Evolutionary conservation across 2,113 vertebrate genomes (phyloP).

Genomic region (Syngnathus floridae): DNA sequence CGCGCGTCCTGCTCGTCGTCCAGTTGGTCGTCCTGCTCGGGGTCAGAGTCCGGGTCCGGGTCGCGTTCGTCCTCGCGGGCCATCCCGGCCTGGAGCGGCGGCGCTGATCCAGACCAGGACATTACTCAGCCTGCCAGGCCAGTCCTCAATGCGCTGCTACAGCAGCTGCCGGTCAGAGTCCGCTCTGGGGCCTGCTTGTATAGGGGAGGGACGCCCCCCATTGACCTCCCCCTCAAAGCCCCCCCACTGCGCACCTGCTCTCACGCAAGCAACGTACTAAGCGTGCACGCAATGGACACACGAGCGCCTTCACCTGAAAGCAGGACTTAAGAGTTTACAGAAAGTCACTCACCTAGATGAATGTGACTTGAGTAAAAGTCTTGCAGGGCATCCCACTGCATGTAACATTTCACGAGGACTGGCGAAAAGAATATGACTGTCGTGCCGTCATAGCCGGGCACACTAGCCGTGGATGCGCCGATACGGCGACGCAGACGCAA

Average conservation of each 20-base stretch:
- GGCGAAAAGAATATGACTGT: too few species aligned
- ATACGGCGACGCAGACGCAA: too few species aligned
- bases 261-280: slow-evolving; percentile 8
- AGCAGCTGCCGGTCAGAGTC: slow-evolving; percentile 8
- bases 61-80: not conserved
- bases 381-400: too few species aligned
- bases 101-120: slow-evolving; percentile 33
- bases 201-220: slow-evolving; percentile 16
- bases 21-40: slow-evolving; percentile 35
- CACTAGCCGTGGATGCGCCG: too few species aligned
- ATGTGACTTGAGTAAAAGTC: too few species aligned
- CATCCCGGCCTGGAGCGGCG: not conserved
- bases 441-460: too few species aligned
- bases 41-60: slow-evolving; percentile 12
- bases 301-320: not conserved
- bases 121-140: slow-evolving; percentile 14
- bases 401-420: too few species aligned
- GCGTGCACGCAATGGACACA: not conserved
- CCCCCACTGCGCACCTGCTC: not conserved
- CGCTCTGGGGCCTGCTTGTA: slow-evolving; percentile 28
- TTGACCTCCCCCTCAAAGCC: too few species aligned
- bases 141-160: slow-evolving; percentile 9
- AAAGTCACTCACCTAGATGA: too few species aligned
- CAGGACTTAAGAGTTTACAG: not conserved
- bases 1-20: slow-evolving; percentile 50